phyloP scores from a whole-genome alignment of 2,113 vertebrate genomes.

The Coracopsis vasa region DNA sequence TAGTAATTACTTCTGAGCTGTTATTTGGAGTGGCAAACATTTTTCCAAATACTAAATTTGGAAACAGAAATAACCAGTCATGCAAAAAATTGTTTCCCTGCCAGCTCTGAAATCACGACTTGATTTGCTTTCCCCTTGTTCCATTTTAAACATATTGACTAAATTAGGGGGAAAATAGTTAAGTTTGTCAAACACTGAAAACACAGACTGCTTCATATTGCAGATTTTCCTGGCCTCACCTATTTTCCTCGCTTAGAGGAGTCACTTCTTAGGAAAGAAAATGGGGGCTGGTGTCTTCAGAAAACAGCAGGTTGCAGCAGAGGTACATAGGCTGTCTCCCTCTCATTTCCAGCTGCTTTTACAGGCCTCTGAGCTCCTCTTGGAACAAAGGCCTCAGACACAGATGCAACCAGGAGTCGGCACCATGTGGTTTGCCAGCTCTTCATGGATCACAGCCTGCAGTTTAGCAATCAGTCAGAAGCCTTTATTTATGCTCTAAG shows the following conservation, averaged over 20 bases:
- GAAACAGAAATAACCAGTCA: not conserved
- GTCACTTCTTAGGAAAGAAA: not conserved
- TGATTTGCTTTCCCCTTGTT: not conserved
- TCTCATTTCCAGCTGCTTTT: conserved; percentile 23
- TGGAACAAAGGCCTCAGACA: conserved; percentile 53
- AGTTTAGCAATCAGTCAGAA: not conserved
- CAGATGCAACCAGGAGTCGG: not conserved
- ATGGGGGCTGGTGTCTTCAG: not conserved
- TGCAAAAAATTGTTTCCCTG: not conserved
- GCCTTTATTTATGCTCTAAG: not conserved
- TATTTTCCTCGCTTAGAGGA: not conserved
- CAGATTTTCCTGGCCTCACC: not conserved
- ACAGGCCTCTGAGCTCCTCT: not conserved
- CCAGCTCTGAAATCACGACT: not conserved
- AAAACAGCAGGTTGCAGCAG: not conserved
- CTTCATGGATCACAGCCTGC: conserved; percentile 42
- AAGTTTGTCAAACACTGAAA: not conserved
- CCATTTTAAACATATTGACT: not conserved
- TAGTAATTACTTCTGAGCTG: not conserved
- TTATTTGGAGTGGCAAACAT: not conserved
- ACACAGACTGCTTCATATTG: not conserved
- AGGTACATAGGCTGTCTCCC: not conserved
- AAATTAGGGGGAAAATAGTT: not conserved
- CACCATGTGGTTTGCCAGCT: conserved; percentile 43
- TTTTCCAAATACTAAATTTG: not conserved